Evolutionary conservation across 1,140 invertebrate genomes (phyloP), one percentile per base, ranked within the genome.

Genomic region (Kradibia gibbosae): DNA sequence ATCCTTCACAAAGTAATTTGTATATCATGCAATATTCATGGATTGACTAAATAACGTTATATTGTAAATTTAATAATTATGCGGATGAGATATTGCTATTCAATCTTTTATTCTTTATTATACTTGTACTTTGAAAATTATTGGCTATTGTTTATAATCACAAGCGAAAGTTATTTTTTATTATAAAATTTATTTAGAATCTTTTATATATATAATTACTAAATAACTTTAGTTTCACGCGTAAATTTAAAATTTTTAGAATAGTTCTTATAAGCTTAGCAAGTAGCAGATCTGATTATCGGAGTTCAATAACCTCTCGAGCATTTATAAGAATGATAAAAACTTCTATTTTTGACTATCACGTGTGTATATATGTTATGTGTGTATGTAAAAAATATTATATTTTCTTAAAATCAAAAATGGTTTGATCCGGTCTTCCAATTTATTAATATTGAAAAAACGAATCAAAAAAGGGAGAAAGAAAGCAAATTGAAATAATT

Each of bases 11-110:
- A 62, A 62, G 34, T 67, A 20, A 36, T 48, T 71, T 48, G 48
- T 71, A 71, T 48, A 39, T 39, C 62, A n/a, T 25, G 28, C 50
- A 11, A 55, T 55, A 55, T 55, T 55, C 48, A 0, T 15, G 31
- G 48, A 71, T 45, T 34, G 39, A 57, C n/a, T 71, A 45, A 60
- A 45, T 80, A 71, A 62, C 71, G 42, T 74, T 55, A 50, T 5
- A 25, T 74, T 73, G 71, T 28, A 74, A 80, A 80, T 80, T 80
- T 50, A 80, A 80, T 57, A 73, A 80, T 80, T 62, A 65, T 36
- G 57, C 22, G 45, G 13, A 50, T 75, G 48, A 67, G 45, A 75
- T 67, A 74, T 39, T 1, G 39, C 70, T 22, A n/a, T 36, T 74
- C 70, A 25, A 74, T 80, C 50, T 7, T 22, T 34, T 4, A 31